Base-by-base conservation (phyloP, 1,140 invertebrate genomes). In the Drosophila arizonae region DNA sequence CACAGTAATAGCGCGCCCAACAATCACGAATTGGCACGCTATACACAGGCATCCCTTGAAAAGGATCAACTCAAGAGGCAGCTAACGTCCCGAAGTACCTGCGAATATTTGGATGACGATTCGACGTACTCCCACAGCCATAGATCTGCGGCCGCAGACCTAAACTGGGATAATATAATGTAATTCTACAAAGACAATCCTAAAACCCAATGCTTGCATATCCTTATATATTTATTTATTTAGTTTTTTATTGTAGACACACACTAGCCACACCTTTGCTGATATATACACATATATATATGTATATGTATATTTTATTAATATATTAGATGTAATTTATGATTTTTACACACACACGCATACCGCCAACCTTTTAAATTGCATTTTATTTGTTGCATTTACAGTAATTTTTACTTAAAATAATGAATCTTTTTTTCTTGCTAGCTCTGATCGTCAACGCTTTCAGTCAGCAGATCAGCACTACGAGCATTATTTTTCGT, bases 401-500 rank as follows among this genome's bases (percentile, higher is more conserved):
- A 8, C n/a, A 51, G 6, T 9, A 0, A 28, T 33, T 33, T 30
- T 30, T 2, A 21, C 17, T 15, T 6, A 6, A 6, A 30, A 52
- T 43, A 30, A 52, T 63, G 39, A 26, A 9, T 36, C 28, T 26
- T 11, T 55, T 5, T 57, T 57, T 63, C 56, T 54, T 28, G 13
- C 6, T 33, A 87, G 84, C n/a, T 46, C 79, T 2, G 79, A 79
- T 17, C 72, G 60, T 2, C 58, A 58, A 6, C 67, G 70, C 26
- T 80, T 76, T 15, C 78, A 65, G 10, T 75, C 86, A 17, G 58
- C 76, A 1, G 77, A 82, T 51, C 79, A 88, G 52, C 87, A 90
- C 51, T 90, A 90, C 67, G 79, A 90, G 21, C 87, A 90, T 24
- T 90, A 90, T 75, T 90, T 88, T 54, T 90, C 87, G 15, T 90